Base-by-base conservation (phyloP, 2,113 vertebrate genomes). In the Malurus alboscapulatus region DNA sequence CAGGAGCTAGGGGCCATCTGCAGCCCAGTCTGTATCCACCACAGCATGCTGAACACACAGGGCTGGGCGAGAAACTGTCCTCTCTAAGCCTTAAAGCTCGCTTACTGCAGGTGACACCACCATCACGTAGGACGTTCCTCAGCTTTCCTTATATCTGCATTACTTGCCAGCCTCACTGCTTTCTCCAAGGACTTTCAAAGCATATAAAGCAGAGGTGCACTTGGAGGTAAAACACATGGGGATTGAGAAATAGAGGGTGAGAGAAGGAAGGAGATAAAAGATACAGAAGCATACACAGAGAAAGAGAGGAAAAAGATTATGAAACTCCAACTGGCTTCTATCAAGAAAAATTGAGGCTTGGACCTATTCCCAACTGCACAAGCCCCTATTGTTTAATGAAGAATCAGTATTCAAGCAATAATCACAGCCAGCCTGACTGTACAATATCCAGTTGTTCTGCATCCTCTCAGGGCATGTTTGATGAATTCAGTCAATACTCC, bases 371-470 rank as follows among this genome's bases (percentile, higher is more conserved):
- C 72, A 81, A 10, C 42, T 45, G 48, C 75, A 94, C 45, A 94
- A 90, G 63, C 24, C 36, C 14, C 71, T 85, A 53, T 48, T 93
- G 93, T 94, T 91, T 67, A 74, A 76, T 53, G 44, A 76, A 85
- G 72, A 88, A 94, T 90, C 85, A 90, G 87, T 80, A 94, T 83
- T 83, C 85, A 84, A 75, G 50, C 53, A 80, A 75, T 26, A 63
- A 92, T 75, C 14, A 38, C 38, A 90, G 78, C 29, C 59, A 73
- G 59, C 44, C 78, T 40, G 45, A 69, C 21, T 82, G 81, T 47
- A 85, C 71, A 92, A 91, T 85, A 82, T 55, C 50, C 63, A 69
- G 78, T 84, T 84, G 72, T 59, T 54, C 47, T 42, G 80, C 66
- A 48, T 11, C 47, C 36, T 71, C 80, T 84, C 75, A 47, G n/a